phyloP scores from a whole-genome alignment of 2,113 vertebrate species.

The Pseudorhombus dupliciocellatus region DNA sequence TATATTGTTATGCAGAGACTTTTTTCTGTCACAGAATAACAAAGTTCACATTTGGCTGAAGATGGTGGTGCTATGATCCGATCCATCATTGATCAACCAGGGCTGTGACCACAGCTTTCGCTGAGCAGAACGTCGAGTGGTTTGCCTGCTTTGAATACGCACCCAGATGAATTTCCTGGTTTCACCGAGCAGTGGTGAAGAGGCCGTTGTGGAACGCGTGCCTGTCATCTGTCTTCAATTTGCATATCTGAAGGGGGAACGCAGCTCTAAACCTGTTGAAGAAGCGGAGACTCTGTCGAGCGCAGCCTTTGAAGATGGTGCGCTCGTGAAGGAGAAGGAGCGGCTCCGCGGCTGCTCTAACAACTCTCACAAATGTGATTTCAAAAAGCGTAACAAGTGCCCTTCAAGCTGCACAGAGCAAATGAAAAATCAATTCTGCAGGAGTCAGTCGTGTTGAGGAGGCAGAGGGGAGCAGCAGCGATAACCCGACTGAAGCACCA shows the following conservation, averaged over 20 bases:
- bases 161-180: not conserved
- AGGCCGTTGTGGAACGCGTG: not conserved
- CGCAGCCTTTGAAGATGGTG: conserved; percentile 6
- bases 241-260: conserved; percentile 13
- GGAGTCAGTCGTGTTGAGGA: conserved; percentile 32
- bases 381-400: conserved; percentile 32
- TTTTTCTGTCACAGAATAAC: too few species aligned
- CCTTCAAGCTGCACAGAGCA: conserved; percentile 36
- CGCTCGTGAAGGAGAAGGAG: not conserved
- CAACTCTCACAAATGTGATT: conserved; percentile 31
- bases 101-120: not conserved
- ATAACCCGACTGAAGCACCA: conserved; percentile 10
- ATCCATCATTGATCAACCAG: not conserved
- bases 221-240: conserved; percentile 9
- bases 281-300: not conserved
- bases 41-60: not conserved
- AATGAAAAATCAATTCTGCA: conserved; percentile 61
- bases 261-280: conserved; percentile 8
- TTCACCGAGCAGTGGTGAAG: not conserved
- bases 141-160: conserved; percentile 16
- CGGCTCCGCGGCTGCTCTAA: not conserved
- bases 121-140: not conserved
- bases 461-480: conserved; percentile 1
- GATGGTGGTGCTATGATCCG: not conserved
- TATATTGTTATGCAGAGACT: too few species aligned